Conservation (phyloP, 92 coral and sea anemone species). For the Actinernus sp. region DNA sequence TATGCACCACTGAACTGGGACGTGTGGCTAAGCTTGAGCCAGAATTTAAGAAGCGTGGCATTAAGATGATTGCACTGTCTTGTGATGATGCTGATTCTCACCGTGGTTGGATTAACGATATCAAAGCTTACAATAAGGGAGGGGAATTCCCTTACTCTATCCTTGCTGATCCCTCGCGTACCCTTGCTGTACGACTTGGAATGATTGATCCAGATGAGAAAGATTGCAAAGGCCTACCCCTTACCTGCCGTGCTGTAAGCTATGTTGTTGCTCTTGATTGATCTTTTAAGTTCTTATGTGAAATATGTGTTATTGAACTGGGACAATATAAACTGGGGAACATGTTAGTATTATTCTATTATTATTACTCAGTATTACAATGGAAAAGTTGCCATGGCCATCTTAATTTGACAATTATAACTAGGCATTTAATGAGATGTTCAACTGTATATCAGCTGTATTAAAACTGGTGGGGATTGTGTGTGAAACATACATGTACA, state of each 20-base stretch:
- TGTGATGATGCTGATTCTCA: constrained; percentile 91
- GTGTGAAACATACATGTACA: too few relatives aligned
- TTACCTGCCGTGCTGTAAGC: constrained; percentile 99
- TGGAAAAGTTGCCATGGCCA: too few relatives aligned
- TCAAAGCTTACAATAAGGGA: constrained; percentile 34
- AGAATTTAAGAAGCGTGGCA: constrained; percentile 81
- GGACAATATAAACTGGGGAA: too few relatives aligned
- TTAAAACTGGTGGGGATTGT: too few relatives aligned
- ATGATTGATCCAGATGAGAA: constrained; percentile 98
- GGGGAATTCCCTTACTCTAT: constrained; percentile 82
- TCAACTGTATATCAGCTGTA: too few relatives aligned
- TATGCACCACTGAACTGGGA: constrained; percentile 96
- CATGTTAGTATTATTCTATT: too few relatives aligned
- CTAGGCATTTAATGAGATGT: too few relatives aligned
- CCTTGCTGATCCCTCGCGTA: constrained; percentile 89
- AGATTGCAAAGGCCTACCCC: constrained; percentile 83
- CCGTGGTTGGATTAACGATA: constrained; percentile 90
- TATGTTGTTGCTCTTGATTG: not conserved
- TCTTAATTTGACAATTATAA: too few relatives aligned
- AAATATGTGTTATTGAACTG: too few relatives aligned
- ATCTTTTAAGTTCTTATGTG: too few relatives aligned
- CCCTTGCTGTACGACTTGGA: constrained; percentile 89
- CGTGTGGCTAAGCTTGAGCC: constrained; percentile 68
- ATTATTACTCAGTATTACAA: too few relatives aligned
- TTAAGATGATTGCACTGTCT: constrained; percentile 91